A percentile compares a stretch with the other conserved stretches of the same genome.
These are phyloP conservation scores for Boleophthalmus pectinirostris DNA, from an alignment of 2,113 vertebrate species.

Conservation along the genomic window DNA sequence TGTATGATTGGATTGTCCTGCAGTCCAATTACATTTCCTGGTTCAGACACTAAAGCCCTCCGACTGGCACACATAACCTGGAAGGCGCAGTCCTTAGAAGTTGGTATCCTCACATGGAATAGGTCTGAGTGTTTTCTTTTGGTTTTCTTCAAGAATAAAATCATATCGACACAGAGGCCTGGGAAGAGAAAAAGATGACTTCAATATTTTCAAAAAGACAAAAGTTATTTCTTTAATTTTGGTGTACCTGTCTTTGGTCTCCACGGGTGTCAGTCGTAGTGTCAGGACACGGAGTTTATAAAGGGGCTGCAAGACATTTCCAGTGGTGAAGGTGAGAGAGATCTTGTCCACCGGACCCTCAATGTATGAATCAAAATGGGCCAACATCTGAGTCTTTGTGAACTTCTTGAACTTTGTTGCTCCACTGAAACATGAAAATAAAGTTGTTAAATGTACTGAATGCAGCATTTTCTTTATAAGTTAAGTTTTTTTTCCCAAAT, in stretches of 20 bases:
- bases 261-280: constrained; percentile 79
- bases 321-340: constrained; percentile 82
- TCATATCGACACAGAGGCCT: constrained; percentile 91
- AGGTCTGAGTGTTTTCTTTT: constrained; percentile 77
- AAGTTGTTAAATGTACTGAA: background rate
- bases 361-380: constrained; percentile 82
- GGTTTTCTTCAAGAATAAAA: constrained; percentile 81
- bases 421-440: constrained; percentile 69
- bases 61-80: background rate
- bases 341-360: constrained; percentile 70
- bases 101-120: constrained; percentile 76
- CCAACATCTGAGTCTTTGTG: constrained; percentile 78
- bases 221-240: background rate
- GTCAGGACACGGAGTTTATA: constrained; percentile 86
- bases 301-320: constrained; percentile 74
- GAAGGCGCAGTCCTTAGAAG: constrained; percentile 57
- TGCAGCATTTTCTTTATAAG: no score
- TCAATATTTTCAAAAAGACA: background rate
- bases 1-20: background rate
- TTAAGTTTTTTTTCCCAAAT: no score
- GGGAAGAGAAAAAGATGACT: background rate
- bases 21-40: background rate
- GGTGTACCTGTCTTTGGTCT: constrained; percentile 73
- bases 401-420: constrained; percentile 78
- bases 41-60: background rate